Conservation (phyloP, 2,113 vertebrate genomes). For the Cynoglossus semilaevis region DNA sequence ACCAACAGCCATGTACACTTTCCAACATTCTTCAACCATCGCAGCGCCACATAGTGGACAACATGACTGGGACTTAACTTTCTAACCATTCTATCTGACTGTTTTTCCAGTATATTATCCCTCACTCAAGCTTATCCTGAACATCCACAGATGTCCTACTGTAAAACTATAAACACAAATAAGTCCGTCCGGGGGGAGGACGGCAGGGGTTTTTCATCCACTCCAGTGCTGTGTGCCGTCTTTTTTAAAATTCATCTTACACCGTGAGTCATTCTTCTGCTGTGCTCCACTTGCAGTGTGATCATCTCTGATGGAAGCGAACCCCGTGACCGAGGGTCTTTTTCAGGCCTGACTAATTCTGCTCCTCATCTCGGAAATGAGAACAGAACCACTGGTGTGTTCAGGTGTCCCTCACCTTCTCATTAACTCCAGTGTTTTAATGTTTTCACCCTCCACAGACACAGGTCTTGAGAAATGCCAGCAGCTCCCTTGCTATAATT, state of each 20-base stretch:
- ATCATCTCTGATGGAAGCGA: neutral
- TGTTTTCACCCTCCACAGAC: neutral
- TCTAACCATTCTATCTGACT: too few relatives aligned
- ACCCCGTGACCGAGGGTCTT: neutral
- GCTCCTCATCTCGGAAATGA: neutral
- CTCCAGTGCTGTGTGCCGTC: neutral
- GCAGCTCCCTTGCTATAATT: neutral
- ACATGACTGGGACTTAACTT: too few relatives aligned
- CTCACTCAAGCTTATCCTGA: too few relatives aligned
- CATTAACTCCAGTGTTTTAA: constrained; percentile 1
- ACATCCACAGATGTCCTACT: too few relatives aligned
- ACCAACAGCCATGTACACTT: too few relatives aligned
- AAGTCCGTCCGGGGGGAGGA: too few relatives aligned
- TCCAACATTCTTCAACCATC: too few relatives aligned
- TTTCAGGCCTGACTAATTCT: neutral
- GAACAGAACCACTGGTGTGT: constrained; percentile 1
- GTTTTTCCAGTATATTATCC: too few relatives aligned
- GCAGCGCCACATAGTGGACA: too few relatives aligned
- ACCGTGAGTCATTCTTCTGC: neutral
- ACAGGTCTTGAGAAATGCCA: neutral
- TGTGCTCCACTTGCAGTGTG: neutral
- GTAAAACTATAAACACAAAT: too few relatives aligned
- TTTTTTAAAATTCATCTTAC: neutral
- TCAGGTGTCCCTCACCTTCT: constrained; percentile 4
- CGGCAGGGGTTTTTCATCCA: too few relatives aligned